phyloP scores from a whole-genome alignment of 2,888 invertebrate species.

The Esperia sulphurella region DNA sequence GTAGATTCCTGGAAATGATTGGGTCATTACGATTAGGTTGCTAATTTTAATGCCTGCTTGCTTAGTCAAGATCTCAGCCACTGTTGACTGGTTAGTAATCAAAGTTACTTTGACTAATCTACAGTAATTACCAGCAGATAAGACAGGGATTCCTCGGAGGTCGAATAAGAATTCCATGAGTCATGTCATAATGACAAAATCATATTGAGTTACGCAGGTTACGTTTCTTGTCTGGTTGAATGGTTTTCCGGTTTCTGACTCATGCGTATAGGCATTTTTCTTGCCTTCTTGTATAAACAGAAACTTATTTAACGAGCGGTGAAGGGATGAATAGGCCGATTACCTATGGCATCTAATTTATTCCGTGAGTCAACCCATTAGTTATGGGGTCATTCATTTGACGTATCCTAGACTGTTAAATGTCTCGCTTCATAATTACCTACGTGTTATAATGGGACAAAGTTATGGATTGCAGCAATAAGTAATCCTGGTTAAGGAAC shows the following conservation, averaged over 20 bases:
- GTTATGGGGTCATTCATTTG: too few species aligned
- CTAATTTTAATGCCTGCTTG: neutral
- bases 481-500: too few species aligned
- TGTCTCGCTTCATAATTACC: neutral
- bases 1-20: too few species aligned
- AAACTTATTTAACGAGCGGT: constrained; percentile 10
- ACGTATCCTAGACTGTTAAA: neutral
- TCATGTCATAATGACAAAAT: constrained; percentile 42
- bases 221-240: constrained; percentile 10
- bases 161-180: constrained; percentile 43
- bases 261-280: constrained; percentile 31
- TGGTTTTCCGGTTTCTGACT: constrained; percentile 31
- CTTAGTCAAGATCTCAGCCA: neutral
- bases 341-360: too few species aligned
- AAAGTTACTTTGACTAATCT: neutral
- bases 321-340: constrained; percentile 8
- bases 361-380: too few species aligned
- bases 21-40: too few species aligned
- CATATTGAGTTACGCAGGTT: constrained; percentile 23
- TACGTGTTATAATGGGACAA: too few species aligned
- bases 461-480: too few species aligned
- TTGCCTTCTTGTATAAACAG: constrained; percentile 20
- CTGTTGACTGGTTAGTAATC: neutral
- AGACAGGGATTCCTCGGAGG: constrained; percentile 47
- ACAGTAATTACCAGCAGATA: constrained; percentile 18